Evolutionary conservation across 2,113 vertebrate species (phyloP), one percentile per base, ranked within the genome.

Genomic region (Geococcyx californianus): DNA sequence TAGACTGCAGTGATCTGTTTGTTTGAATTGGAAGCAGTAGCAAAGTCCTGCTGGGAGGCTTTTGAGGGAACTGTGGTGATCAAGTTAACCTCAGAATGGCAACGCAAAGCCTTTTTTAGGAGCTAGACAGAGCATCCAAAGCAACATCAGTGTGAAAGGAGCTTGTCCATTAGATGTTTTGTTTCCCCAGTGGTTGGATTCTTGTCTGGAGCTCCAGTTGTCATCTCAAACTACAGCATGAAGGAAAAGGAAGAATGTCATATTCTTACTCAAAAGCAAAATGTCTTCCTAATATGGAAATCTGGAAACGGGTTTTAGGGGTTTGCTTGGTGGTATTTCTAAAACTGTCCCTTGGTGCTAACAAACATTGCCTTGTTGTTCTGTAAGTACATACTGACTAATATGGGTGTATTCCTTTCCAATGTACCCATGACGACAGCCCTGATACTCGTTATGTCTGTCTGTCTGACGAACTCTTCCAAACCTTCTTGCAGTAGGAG

Each of bases 11-110:
- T 2, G 0, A 66, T 94, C 63, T 89, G 76, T 73, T 93, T 88
- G 85, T 73, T 92, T 91, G 84, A 74, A n/a, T 83, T 94, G 87
- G 84, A 90, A 92, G 87, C 92, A 85, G 34, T 77, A 75, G 63
- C 59, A 66, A 62, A 88, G 63, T 87, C 63, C 87, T 95, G 75
- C 70, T 94, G 87, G 67, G 87, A 87, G 74, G 52, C 63, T 64
- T 90, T 31, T 16, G 58, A 69, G 84, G 91, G 72, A 94, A 23
- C 64, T 74, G 52, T 75, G 85, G 59, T 63, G 68, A 77, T 86
- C 31, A 11, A 67, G 68, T 70, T 72, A 59, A 93, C 51, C 47
- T 70, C 76, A 78, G 79, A 90, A 69, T 3, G 80, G 86, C 38
- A 34, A 24, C 42, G 79, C 47, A 66, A 40, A 85, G 24, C 63